Percentiles rank a stretch among this genome's conserved stretches.
Conservation (phyloP, 1,140 invertebrate genomes). For the Alviniconcha marisindica region DNA sequence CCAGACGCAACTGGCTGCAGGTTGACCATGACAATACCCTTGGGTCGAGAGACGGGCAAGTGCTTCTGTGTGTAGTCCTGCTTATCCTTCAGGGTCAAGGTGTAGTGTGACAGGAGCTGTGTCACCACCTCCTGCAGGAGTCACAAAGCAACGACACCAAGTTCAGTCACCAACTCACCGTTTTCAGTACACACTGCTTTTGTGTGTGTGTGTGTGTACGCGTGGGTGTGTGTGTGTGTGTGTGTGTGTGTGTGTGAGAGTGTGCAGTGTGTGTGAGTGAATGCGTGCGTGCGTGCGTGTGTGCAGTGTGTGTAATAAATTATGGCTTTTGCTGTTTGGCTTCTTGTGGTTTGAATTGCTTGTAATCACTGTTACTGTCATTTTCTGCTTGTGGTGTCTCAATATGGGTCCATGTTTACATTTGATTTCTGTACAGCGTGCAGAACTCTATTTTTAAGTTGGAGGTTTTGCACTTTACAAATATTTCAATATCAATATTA, state of each 20-base stretch:
- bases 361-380: not conserved
- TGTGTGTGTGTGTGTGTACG: not conserved
- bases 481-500: too few relatives aligned
- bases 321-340: not conserved
- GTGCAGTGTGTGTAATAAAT: not conserved
- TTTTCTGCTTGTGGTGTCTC: not conserved
- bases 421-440: too few relatives aligned
- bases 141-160: not conserved
- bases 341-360: not conserved
- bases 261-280: not conserved
- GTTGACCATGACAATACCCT: constrained; percentile 46
- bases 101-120: constrained; percentile 49
- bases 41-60: constrained; percentile 65
- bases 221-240: not conserved
- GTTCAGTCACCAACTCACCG: not conserved
- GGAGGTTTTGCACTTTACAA: too few relatives aligned
- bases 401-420: too few relatives aligned
- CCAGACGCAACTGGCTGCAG: too few relatives aligned
- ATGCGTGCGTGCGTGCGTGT: not conserved
- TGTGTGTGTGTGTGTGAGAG: not conserved
- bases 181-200: too few relatives aligned
- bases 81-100: constrained; percentile 46
- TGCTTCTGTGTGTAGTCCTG: constrained; percentile 60
- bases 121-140: constrained; percentile 55
- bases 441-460: too few relatives aligned